These are phyloP conservation scores for Molossus alvarezi DNA, from an alignment of 2,797 vertebrate genomes.

Conservation along the genomic window DNA sequence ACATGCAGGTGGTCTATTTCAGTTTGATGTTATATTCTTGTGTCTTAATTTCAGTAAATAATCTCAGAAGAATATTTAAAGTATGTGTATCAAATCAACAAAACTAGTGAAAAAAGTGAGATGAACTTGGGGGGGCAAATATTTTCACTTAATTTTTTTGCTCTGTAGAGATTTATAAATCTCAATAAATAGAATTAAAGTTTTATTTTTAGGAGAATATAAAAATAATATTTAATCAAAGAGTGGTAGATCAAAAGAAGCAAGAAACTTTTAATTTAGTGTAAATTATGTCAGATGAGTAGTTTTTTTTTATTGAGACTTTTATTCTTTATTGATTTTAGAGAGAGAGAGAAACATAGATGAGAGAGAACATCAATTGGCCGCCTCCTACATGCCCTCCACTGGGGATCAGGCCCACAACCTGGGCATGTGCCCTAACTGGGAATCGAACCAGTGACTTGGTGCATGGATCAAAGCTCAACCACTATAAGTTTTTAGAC, in stretches of 20 bases:
- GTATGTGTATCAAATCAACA: neutral
- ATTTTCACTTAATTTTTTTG: neutral
- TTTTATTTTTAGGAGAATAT: slow-evolving; percentile 41
- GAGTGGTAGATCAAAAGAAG: neutral
- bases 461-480: too few relatives aligned
- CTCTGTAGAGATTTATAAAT: neutral
- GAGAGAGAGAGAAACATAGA: too few relatives aligned
- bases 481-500: neutral
- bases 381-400: too few relatives aligned
- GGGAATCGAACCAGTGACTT: too few relatives aligned
- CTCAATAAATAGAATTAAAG: neutral
- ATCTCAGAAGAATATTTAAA: slow-evolving; percentile 42
- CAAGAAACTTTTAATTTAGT: neutral
- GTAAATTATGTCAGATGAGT: neutral
- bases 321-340: too few relatives aligned
- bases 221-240: slow-evolving; percentile 38
- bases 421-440: too few relatives aligned
- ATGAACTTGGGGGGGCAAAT: neutral
- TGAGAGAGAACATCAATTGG: too few relatives aligned
- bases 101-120: neutral
- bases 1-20: neutral
- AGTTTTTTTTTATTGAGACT: neutral
- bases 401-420: too few relatives aligned
- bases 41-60: slow-evolving; percentile 40
- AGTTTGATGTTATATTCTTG: neutral